Base-by-base conservation (phyloP, 1,140 invertebrate species). In the Callitettix versicolor region DNA sequence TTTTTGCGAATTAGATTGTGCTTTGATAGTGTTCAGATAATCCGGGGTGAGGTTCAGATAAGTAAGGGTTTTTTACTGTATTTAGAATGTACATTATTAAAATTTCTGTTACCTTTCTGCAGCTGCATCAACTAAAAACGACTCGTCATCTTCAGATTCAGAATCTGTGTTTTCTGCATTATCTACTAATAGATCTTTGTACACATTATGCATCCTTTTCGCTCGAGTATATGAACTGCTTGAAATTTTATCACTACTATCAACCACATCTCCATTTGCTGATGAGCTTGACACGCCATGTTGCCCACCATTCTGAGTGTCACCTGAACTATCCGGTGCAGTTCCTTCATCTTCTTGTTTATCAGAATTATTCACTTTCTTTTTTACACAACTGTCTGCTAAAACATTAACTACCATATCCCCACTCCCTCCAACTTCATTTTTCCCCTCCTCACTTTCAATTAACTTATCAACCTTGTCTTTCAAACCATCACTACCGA, bases 101-200 rank as follows among this genome's bases (percentile, higher is more conserved):
- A 20, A 41, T 5, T 5, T 15, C 21, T 18, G n/a, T 38, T 51
- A 51, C 48, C 48, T 51, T 21, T 9, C 26, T 9, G 9, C 9
- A 30, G 26, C 9, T 30, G 48, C 33, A 34, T 38, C 54, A 21
- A 63, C 69, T 57, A 73, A 67, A 26, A 76, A 74, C 21, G 64
- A 68, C 18, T 73, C 69, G 11, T 68, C 67, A 50, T 69, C 70
- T 55, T 51, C 64, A 52, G 76, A 75, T 58, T 78, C 76, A 56
- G 77, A 75, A 20, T 79, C 76, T 26, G 76, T 73, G 21, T 69
- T 70, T 18, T 79, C 76, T 26, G 76, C 73, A 20, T 69, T 70
- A 38, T 71, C 69, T 3, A 66, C 68, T 20, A 65, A 53, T n/a
- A 71, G 58, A 33, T 61, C 61, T 43, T 58, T 60, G 36, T 68